Percentiles rank a stretch among this genome's conserved stretches.
Conservation (phyloP, 2,113 vertebrate species). For the Potamarius usumacintae region DNA sequence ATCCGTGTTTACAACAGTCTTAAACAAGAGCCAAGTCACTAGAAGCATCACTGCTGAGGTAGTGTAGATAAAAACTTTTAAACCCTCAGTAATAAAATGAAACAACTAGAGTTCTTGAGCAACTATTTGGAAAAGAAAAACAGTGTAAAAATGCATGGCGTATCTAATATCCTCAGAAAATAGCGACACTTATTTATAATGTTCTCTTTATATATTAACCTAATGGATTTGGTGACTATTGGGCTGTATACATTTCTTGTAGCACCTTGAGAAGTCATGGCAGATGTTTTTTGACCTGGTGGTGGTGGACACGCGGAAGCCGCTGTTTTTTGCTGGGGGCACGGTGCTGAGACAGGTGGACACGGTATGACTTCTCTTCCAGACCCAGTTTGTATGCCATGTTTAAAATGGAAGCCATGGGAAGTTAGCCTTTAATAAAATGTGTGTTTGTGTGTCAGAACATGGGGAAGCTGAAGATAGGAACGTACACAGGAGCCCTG, state of each 20-base stretch:
- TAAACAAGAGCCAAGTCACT: too few relatives aligned
- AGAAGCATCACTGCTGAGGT: too few relatives aligned
- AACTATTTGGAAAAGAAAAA: not conserved
- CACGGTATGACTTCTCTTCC: slow-evolving; percentile 63
- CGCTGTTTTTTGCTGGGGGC: slow-evolving; percentile 79
- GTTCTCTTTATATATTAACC: not conserved
- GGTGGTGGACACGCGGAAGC: slow-evolving; percentile 83
- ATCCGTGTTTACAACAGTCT: too few relatives aligned
- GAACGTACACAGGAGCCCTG: slow-evolving; percentile 80
- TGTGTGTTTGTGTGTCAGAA: slow-evolving; percentile 63
- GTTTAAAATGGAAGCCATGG: not conserved
- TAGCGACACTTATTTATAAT: not conserved
- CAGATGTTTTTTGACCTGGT: slow-evolving; percentile 79
- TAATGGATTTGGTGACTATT: not conserved
- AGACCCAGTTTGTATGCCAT: not conserved
- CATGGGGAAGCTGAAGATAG: slow-evolving; percentile 80
- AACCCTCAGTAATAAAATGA: not conserved
- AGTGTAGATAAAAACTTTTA: too few relatives aligned
- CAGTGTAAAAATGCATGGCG: too few relatives aligned
- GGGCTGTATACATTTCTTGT: not conserved
- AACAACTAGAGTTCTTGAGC: not conserved
- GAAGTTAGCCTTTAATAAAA: not conserved
- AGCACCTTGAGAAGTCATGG: slow-evolving; percentile 63
- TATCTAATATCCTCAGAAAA: not conserved
- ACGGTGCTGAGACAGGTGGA: slow-evolving; percentile 83